A percentile compares a stretch with the other conserved stretches of the same genome.
These are phyloP conservation scores for Rhipidura dahli DNA, from an alignment of 2,113 vertebrate species.

Conservation along the genomic window DNA sequence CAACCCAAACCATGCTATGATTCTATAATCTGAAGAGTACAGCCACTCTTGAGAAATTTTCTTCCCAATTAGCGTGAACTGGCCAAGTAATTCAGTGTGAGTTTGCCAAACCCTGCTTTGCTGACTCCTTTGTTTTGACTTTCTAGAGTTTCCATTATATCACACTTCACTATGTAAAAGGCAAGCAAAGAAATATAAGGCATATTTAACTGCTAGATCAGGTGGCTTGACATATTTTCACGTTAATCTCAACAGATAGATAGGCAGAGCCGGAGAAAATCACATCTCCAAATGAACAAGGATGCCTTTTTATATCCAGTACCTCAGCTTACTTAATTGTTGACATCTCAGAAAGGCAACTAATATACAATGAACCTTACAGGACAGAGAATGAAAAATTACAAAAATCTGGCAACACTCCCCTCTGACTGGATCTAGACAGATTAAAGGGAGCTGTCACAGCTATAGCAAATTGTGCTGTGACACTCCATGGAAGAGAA, in stretches of 20 bases:
- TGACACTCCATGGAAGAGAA: neutral
- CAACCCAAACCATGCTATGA: neutral
- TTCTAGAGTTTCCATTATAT: neutral
- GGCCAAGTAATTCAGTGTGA: neutral
- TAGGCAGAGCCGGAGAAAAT: constrained; percentile 29
- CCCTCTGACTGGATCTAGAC: neutral
- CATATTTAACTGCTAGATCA: constrained; percentile 21
- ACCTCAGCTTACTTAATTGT: constrained; percentile 29
- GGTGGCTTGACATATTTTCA: constrained; percentile 1
- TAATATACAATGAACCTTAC: constrained; percentile 21
- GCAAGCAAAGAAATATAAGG: neutral
- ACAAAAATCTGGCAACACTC: neutral
- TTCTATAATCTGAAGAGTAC: neutral
- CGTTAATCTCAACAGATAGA: constrained; percentile 1
- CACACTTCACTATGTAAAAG: neutral
- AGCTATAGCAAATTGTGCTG: neutral
- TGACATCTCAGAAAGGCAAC: constrained; percentile 15
- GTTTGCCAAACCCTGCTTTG: neutral
- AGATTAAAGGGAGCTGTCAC: neutral
- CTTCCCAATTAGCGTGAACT: neutral
- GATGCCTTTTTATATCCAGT: neutral
- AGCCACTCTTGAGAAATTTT: neutral
- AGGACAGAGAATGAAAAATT: neutral
- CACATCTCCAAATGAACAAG: neutral
- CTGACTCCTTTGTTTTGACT: neutral